Base-by-base conservation (phyloP, 2,113 vertebrate species). In the Ursus arctos region DNA sequence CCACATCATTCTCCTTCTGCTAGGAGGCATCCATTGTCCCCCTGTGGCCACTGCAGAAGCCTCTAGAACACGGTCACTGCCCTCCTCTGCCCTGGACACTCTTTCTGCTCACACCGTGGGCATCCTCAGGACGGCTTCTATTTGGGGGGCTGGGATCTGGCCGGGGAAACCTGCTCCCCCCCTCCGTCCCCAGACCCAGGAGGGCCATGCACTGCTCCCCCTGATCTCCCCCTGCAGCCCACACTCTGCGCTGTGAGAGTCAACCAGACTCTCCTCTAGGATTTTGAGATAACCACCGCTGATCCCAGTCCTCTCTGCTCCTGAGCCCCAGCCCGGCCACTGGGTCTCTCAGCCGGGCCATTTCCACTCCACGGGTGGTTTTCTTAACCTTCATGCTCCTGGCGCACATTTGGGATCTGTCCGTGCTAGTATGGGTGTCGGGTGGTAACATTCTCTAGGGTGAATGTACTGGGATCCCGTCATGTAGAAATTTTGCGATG, bases 401-500 rank as follows among this genome's bases (percentile, higher is more conserved):
- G 21, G 14, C 19, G 19, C 13, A 55, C 15, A 43, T 31, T 59
- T 69, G 26, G 76, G 36, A 22, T 22, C 26, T 21, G 16, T 24
- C 24, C 40, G 4, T 21, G 24, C n/a, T 18, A 12, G 33, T 22
- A 4, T 7, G 79, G 16, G 33, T 7, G 7, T 4, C 1, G 26
- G 26, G 61, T 11, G n/a, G 5, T 1, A 28, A 24, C 9, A 7
- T 6, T 10, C 49, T 43, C 26, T 31, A 21, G 26, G 0, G 4
- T 14, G 51, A 22, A 31, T 22, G 6, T 18, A 7, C 28, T 15
- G 24, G 36, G 61, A 33, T 2, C 61, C 49, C 49, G 40, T 14
- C 14, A 0, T 1, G 49, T 16, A 24, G 12, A 40, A 31, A 21
- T 11, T 13, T 10, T 12, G 49, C 1, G n/a, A 16, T 14, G 49